A percentile compares a stretch with the other conserved stretches of the same genome.
Evolutionary conservation across 2,797 vertebrate species (phyloP).

Genomic region (Phylloscopus collybita): DNA sequence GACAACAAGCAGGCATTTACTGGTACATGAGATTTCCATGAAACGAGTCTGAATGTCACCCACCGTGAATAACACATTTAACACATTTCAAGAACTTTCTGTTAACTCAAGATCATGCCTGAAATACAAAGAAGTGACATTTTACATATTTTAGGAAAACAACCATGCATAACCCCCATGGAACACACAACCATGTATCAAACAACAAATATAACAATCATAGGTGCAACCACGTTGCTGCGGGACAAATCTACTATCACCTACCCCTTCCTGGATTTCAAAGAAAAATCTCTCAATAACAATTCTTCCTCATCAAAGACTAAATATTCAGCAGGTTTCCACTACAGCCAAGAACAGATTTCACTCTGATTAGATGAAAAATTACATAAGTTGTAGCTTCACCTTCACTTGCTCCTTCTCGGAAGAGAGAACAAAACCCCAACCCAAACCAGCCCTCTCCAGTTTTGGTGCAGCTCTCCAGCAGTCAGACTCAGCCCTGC

Average conservation of each 20-base stretch:
- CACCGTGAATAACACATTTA: not conserved
- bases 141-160: not conserved
- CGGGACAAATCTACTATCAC: not conserved
- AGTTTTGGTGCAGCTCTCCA: constrained; percentile 46
- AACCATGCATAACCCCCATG: not conserved
- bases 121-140: not conserved
- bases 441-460: not conserved
- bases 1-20: constrained; percentile 36
- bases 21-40: constrained; percentile 18
- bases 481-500: constrained; percentile 21
- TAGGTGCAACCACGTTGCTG: rapidly evolving
- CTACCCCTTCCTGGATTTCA: not conserved
- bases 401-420: constrained; percentile 22
- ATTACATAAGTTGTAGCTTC: constrained; percentile 3
- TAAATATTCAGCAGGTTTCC: not conserved
- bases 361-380: not conserved
- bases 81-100: constrained; percentile 43
- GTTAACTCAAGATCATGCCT: not conserved
- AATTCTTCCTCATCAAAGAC: not conserved
- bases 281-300: not conserved
- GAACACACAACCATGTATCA: not conserved
- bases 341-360: not conserved
- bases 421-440: constrained; percentile 31
- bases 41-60: constrained; percentile 17
- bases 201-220: not conserved